Conservation (phyloP, 2,113 vertebrate genomes). For the Muntiacus reevesi region DNA sequence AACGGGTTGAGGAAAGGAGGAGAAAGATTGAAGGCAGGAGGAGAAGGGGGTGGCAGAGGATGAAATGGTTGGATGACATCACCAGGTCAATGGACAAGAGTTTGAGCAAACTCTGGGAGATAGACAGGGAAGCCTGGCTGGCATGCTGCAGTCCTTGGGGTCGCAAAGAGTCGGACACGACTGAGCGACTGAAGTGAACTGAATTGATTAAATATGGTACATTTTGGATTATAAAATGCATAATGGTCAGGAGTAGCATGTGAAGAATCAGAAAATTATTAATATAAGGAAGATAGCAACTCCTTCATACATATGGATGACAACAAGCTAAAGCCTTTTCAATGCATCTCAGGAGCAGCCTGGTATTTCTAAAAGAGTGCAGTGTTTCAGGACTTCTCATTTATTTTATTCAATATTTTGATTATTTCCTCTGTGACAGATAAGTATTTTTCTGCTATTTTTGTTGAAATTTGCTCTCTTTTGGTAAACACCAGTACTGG, state of each 20-base stretch:
- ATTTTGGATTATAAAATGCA: neutral
- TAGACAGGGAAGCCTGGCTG: neutral
- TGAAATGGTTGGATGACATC: neutral
- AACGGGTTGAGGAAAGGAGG: neutral
- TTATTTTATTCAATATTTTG: neutral
- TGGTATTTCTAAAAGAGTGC: neutral
- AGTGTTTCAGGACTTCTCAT: conserved; percentile 1
- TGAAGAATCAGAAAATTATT: neutral
- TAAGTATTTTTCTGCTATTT: neutral
- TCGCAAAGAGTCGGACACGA: neutral
- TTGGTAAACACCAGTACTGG: neutral
- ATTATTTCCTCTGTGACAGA: neutral
- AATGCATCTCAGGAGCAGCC: neutral
- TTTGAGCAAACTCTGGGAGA: neutral
- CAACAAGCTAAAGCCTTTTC: neutral
- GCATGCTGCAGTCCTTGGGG: neutral
- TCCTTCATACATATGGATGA: neutral
- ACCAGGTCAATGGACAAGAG: neutral
- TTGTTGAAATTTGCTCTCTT: conserved; percentile 27
- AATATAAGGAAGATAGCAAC: neutral
- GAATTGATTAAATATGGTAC: neutral
- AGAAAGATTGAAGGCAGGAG: neutral
- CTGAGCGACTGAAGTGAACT: neutral
- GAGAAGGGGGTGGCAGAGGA: neutral
- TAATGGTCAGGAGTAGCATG: neutral